Percentiles rank a stretch among this genome's conserved stretches.
These are phyloP conservation scores for Coilia nasus DNA, from an alignment of 2,797 vertebrate genomes.

Conservation along the genomic window DNA sequence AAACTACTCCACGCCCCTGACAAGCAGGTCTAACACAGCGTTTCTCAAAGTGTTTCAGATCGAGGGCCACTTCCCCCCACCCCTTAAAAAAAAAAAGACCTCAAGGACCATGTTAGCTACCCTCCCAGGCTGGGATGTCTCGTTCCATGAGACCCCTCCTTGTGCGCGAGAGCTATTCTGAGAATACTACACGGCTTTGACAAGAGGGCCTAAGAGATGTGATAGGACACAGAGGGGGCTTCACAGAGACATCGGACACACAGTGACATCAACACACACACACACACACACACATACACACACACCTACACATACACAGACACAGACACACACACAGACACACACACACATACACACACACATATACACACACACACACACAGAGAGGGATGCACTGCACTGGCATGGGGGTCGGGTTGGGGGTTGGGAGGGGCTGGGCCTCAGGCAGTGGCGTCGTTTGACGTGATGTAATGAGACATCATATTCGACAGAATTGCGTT, in stretches of 20 bases:
- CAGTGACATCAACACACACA: not conserved
- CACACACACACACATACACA: too few species aligned
- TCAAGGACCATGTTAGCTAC: too few species aligned
- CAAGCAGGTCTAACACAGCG: not conserved
- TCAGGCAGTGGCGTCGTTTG: not conserved
- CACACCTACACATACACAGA: too few species aligned
- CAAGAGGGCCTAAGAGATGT: not conserved
- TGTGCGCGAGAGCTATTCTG: not conserved
- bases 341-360: not conserved
- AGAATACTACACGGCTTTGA: not conserved
- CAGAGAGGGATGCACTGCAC: not conserved
- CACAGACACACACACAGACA: too few species aligned
- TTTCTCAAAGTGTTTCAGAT: too few species aligned
- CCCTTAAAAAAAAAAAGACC: too few species aligned
- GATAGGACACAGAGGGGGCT: too few species aligned
- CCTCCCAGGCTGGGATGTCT: not conserved
- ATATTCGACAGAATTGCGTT: not conserved
- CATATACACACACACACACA: too few species aligned
- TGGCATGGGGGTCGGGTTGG: not conserved
- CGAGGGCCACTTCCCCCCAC: too few species aligned
- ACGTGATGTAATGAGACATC: not conserved
- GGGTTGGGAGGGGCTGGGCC: not conserved
- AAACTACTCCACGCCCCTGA: not conserved
- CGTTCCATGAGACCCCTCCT: not conserved
- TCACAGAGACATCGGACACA: too few species aligned